phyloP scores from a whole-genome alignment of 2,888 invertebrate species.

The Azorinus chamasolen region DNA sequence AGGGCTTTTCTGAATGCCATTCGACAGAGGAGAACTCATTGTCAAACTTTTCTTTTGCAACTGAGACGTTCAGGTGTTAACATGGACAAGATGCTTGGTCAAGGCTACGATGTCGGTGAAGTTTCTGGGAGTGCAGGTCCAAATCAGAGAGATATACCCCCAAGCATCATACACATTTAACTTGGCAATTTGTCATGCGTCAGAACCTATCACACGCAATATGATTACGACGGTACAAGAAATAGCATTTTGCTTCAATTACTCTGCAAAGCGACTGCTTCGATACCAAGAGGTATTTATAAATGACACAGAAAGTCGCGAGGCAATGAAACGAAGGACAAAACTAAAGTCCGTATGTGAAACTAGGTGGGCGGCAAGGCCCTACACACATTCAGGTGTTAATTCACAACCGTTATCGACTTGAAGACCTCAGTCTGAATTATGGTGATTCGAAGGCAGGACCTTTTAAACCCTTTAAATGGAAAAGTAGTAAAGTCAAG shows the following conservation, averaged over 20 bases:
- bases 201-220: slow-evolving; percentile 9
- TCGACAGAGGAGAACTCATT: slow-evolving; percentile 30
- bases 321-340: slow-evolving; percentile 1
- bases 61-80: slow-evolving; percentile 15
- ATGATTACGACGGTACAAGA: slow-evolving; percentile 38
- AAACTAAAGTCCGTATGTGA: slow-evolving; percentile 34
- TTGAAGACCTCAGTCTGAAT: background rate
- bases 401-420: background rate
- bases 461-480: too few species aligned
- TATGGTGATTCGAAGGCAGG: slow-evolving; percentile 15
- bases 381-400: too few species aligned
- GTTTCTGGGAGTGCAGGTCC: slow-evolving; percentile 48
- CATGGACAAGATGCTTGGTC: slow-evolving; percentile 43
- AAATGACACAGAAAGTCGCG: background rate
- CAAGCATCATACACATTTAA: slow-evolving; percentile 44
- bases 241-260: slow-evolving; percentile 30
- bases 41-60: slow-evolving; percentile 19
- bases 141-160: slow-evolving; percentile 30
- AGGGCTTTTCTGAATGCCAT: slow-evolving; percentile 34
- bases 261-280: slow-evolving; percentile 34
- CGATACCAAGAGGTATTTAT: slow-evolving; percentile 10
- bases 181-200: slow-evolving; percentile 31
- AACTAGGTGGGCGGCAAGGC: slow-evolving; percentile 32
- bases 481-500: too few species aligned
- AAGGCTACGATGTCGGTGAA: slow-evolving; percentile 54